Conservation (phyloP, 1,140 invertebrate species). For the Leptonema lineaticorne region DNA sequence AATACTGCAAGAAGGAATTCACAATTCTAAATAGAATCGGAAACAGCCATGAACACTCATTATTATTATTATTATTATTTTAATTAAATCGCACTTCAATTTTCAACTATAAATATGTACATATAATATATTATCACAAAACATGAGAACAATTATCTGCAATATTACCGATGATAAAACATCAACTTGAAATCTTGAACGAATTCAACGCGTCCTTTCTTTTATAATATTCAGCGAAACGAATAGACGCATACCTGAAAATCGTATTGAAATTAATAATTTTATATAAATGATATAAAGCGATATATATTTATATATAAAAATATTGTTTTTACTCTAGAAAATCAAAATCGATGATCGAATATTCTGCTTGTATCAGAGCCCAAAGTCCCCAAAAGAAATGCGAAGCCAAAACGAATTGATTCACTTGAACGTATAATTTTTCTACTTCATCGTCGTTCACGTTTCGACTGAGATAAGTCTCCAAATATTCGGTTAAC, state of each 20-base stretch:
- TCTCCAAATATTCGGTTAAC: slow-evolving; percentile 74
- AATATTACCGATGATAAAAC: background rate
- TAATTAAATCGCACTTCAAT: slow-evolving; percentile 3
- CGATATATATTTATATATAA: no score
- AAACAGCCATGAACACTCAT: no score
- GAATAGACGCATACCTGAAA: slow-evolving; percentile 66
- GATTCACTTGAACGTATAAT: slow-evolving; percentile 76
- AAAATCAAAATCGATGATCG: slow-evolving; percentile 93
- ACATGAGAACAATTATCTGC: slow-evolving; percentile 3
- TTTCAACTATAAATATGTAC: background rate
- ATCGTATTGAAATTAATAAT: slow-evolving; percentile 34
- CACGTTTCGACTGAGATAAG: slow-evolving; percentile 57
- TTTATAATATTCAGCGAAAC: slow-evolving; percentile 67
- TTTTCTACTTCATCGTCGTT: slow-evolving; percentile 64
- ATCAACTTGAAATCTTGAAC: slow-evolving; percentile 33
- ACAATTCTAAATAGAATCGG: no score
- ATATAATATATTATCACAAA: background rate
- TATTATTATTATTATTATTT: no score
- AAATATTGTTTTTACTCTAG: slow-evolving; percentile 82
- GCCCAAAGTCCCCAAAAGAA: slow-evolving; percentile 94
- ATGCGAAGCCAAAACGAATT: slow-evolving; percentile 78
- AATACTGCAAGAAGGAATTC: no score
- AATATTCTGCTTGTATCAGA: slow-evolving; percentile 87
- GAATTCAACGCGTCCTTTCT: slow-evolving; percentile 46
- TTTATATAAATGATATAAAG: no score